phyloP scores from a whole-genome alignment of 2,113 vertebrate genomes.

The Ophiodon elongatus region DNA sequence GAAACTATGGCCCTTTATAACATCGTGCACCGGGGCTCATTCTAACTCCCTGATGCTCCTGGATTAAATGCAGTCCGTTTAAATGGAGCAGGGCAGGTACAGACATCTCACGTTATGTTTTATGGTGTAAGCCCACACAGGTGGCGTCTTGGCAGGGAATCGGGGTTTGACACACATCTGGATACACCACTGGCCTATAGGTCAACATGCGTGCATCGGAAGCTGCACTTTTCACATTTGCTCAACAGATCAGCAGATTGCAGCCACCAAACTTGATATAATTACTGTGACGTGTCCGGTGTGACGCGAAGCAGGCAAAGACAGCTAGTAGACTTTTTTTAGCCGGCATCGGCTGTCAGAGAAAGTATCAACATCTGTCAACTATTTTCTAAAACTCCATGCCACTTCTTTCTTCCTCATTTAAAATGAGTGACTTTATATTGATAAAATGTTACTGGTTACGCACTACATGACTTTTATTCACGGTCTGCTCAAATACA shows the following conservation, averaged over 20 bases:
- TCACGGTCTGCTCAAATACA: too few relatives aligned
- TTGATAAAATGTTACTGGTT: not conserved
- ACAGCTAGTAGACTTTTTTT: not conserved
- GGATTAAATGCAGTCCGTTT: too few relatives aligned
- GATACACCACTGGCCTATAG: not conserved
- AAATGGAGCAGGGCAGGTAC: too few relatives aligned
- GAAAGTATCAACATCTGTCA: not conserved
- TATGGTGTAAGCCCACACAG: not conserved
- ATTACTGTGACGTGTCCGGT: not conserved
- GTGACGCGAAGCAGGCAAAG: too few relatives aligned
- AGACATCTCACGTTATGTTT: too few relatives aligned
- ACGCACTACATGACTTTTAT: too few relatives aligned
- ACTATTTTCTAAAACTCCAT: not conserved
- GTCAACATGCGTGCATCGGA: not conserved
- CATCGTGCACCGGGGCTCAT: too few relatives aligned
- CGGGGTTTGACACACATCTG: not conserved
- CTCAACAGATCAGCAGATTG: not conserved
- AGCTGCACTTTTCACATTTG: not conserved
- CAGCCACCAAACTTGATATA: not conserved
- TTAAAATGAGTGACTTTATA: not conserved
- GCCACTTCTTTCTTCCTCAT: not conserved
- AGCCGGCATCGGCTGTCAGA: not conserved
- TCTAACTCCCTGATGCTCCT: too few relatives aligned
- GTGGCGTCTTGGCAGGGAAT: not conserved
- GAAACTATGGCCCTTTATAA: too few relatives aligned